Evolutionary conservation across 2,797 vertebrate species (phyloP).

Genomic region (Peromyscus nudipes): DNA sequence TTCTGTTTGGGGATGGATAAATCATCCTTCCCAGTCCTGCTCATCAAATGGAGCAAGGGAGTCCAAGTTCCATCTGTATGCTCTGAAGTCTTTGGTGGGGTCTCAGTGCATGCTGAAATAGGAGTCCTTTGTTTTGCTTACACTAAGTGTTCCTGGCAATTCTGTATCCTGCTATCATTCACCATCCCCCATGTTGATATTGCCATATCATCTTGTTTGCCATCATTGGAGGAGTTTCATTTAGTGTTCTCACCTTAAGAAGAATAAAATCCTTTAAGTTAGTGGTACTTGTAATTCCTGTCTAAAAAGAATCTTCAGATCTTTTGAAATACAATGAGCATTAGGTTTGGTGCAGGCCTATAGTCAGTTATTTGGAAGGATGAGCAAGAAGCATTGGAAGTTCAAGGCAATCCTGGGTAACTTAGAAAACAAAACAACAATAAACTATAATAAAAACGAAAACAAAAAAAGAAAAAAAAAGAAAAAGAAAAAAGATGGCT

Average conservation of each 20-base stretch:
- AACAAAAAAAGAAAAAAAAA: background rate
- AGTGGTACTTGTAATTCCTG: background rate
- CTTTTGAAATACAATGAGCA: background rate
- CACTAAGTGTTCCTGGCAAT: background rate
- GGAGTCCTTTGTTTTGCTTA: background rate
- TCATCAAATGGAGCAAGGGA: background rate
- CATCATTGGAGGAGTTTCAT: background rate
- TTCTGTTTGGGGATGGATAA: background rate
- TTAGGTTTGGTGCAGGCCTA: background rate
- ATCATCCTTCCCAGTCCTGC: background rate
- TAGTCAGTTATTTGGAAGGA: background rate
- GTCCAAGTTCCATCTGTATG: background rate
- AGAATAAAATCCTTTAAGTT: background rate
- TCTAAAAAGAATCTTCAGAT: background rate
- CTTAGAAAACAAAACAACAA: background rate
- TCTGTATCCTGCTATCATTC: background rate
- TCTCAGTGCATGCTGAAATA: background rate
- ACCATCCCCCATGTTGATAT: background rate
- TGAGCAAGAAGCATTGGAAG: background rate
- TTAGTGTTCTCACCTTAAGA: slow-evolving; percentile 8
- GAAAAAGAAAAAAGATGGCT: no score
- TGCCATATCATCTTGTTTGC: background rate
- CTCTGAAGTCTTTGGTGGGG: background rate
- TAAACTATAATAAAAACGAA: background rate
- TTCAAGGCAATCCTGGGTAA: background rate